Evolutionary conservation across 2,113 vertebrate species (phyloP).

Genomic region (Cyprinodon tularosa): DNA sequence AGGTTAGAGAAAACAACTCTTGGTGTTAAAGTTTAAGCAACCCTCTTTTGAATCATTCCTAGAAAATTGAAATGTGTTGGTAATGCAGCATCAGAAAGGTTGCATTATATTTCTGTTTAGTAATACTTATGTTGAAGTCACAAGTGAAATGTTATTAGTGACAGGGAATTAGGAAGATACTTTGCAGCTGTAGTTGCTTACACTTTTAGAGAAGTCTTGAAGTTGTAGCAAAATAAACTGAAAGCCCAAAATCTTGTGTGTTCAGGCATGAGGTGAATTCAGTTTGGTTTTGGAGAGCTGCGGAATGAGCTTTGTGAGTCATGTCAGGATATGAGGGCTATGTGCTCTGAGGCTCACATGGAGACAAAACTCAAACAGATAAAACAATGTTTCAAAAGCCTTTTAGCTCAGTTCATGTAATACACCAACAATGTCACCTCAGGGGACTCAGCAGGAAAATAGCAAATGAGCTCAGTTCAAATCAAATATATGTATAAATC

Average conservation of each 20-base stretch:
- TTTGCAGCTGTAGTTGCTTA: slow-evolving; percentile 15
- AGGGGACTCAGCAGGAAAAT: neutral
- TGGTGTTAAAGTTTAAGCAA: neutral
- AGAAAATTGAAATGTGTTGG: slow-evolving; percentile 14
- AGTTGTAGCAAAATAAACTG: slow-evolving; percentile 6
- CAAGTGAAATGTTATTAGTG: slow-evolving; percentile 2
- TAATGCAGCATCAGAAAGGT: slow-evolving; percentile 8
- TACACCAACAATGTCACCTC: neutral
- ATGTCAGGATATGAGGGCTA: slow-evolving; percentile 36
- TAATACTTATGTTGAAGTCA: neutral
- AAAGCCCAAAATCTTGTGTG: slow-evolving; percentile 10
- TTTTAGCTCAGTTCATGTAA: neutral
- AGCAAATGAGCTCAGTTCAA: no score
- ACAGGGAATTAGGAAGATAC: slow-evolving; percentile 18
- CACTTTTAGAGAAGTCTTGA: slow-evolving; percentile 19
- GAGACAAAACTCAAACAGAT: slow-evolving; percentile 30
- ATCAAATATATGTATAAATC: neutral
- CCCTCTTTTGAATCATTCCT: neutral
- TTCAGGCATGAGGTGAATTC: slow-evolving; percentile 32
- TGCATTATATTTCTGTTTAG: neutral
- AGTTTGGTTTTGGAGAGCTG: slow-evolving; percentile 8
- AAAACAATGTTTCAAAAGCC: slow-evolving; percentile 8
- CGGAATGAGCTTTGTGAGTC: slow-evolving; percentile 43
- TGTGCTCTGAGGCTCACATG: neutral
- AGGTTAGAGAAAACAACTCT: neutral